Conservation (phyloP, 1,140 invertebrate genomes). For the Eupeodes corollae region DNA sequence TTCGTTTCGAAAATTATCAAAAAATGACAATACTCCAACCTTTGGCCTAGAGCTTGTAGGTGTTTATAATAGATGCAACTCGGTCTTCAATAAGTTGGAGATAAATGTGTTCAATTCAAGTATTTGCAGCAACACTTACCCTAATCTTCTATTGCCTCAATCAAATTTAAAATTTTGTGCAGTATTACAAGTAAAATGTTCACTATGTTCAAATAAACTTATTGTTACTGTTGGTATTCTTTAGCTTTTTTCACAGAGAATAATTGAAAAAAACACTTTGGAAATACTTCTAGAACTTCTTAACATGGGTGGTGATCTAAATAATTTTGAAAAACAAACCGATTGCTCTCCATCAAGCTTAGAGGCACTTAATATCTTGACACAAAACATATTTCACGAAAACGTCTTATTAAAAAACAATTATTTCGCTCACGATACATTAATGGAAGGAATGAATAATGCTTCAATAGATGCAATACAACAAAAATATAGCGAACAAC, state of each 20-base stretch:
- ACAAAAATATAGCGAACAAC: conserved; percentile 2
- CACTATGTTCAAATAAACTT: no score
- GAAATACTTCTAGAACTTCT: conserved; percentile 31
- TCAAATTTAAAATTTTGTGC: conserved; percentile 44
- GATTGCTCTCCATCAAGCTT: background rate
- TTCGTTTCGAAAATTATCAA: conserved; percentile 2
- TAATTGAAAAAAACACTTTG: conserved; percentile 27
- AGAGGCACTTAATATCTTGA: background rate
- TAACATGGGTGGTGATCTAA: conserved; percentile 18
- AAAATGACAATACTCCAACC: conserved; percentile 4
- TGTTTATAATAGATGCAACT: no score
- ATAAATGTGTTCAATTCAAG: conserved; percentile 27
- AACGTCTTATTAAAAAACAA: conserved; percentile 1
- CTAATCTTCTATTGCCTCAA: conserved; percentile 42
- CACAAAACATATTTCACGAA: background rate
- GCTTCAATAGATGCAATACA: background rate
- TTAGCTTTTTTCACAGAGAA: conserved; percentile 21
- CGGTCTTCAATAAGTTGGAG: background rate
- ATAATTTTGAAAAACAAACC: background rate
- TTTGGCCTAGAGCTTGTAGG: no score
- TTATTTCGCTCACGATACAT: background rate
- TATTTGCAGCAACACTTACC: conserved; percentile 45
- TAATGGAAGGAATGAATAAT: background rate
- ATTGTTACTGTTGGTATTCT: no score
- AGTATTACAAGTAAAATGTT: conserved; percentile 45